Evolutionary conservation across 2,113 vertebrate genomes (phyloP).

Genomic region (Balaeniceps rex): DNA sequence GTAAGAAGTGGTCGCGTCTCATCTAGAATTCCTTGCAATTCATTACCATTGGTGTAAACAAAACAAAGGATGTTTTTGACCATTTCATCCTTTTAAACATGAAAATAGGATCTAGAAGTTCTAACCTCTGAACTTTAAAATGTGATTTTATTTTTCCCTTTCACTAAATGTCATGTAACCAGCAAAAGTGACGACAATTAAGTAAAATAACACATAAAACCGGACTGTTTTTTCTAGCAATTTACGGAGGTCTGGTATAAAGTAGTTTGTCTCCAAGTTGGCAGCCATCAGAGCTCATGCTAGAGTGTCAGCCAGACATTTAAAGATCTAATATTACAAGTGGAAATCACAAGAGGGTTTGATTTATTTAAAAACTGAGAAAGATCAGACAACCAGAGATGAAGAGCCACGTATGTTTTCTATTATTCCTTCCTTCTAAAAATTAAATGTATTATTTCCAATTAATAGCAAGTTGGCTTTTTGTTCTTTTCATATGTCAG

Average conservation of each 20-base stretch:
- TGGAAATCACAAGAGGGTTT: conserved; percentile 58
- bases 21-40: not conserved
- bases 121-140: not conserved
- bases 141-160: not conserved
- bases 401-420: conserved; percentile 53
- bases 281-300: not conserved
- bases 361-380: conserved; percentile 59
- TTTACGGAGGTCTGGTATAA: not conserved
- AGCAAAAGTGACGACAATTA: not conserved
- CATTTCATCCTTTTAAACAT: not conserved
- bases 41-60: not conserved
- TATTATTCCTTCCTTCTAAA: conserved; percentile 57
- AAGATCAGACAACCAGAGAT: conserved; percentile 58
- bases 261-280: conserved; percentile 25
- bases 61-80: not conserved
- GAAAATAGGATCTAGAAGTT: not conserved
- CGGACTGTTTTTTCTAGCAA: not conserved
- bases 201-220: not conserved
- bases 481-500: conserved; percentile 32
- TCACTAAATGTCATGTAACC: not conserved
- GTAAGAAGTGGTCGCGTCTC: not conserved
- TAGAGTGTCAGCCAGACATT: conserved; percentile 47
- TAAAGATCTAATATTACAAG: conserved; percentile 57
- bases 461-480: conserved; percentile 62
- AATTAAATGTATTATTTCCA: conserved; percentile 64